A percentile compares a stretch with the other conserved stretches of the same genome.
These are phyloP conservation scores for Nymphicus hollandicus DNA, from an alignment of 2,113 vertebrate genomes.

Conservation along the genomic window DNA sequence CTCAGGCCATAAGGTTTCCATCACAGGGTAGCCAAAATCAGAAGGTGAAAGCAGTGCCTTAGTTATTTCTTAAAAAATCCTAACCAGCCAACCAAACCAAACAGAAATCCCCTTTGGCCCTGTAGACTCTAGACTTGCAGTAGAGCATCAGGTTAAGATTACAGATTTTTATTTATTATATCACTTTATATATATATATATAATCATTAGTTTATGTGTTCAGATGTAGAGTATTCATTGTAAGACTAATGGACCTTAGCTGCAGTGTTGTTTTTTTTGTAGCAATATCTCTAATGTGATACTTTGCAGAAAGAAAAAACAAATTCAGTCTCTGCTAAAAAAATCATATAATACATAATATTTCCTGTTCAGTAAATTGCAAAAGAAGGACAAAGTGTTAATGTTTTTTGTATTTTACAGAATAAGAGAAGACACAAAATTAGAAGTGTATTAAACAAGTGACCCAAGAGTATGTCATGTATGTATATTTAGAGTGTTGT, in stretches of 20 bases:
- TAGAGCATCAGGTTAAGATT: not conserved
- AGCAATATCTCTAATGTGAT: not conserved
- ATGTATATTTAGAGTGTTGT: not conserved
- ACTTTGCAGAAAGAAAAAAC: not conserved
- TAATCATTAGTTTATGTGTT: not conserved
- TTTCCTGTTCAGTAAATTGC: not conserved
- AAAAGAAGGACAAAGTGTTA: not conserved
- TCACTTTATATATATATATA: not conserved
- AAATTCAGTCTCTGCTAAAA: not conserved
- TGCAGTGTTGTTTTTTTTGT: not conserved
- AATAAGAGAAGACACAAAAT: not conserved
- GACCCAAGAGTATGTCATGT: not conserved
- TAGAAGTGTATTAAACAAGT: not conserved
- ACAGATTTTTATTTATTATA: not conserved
- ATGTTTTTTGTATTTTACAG: not conserved
- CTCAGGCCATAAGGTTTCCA: not conserved
- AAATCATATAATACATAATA: not conserved
- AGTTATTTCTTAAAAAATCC: not conserved
- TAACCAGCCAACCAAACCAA: not conserved
- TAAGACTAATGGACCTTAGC: not conserved
- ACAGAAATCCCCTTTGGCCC: not conserved
- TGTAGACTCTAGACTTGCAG: not conserved
- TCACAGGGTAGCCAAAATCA: not conserved
- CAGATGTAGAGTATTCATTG: not conserved
- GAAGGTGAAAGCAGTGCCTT: not conserved